phyloP scores from a whole-genome alignment of 2,888 invertebrate genomes.

The Uloborus plumipes region DNA sequence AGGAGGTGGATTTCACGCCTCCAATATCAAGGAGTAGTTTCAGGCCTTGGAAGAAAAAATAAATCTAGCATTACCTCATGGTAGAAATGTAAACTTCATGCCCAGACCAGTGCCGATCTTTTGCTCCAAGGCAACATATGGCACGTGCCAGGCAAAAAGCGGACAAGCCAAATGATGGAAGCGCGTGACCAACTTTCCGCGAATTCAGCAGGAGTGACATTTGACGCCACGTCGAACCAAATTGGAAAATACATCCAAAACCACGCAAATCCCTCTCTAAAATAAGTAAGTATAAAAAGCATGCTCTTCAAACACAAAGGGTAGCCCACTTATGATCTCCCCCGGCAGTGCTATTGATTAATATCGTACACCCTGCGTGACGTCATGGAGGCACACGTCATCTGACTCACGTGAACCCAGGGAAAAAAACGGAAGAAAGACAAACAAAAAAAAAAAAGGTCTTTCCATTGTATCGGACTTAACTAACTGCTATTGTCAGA shows the following conservation, averaged over 20 bases:
- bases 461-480: constrained; percentile 33
- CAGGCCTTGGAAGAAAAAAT: too few relatives aligned
- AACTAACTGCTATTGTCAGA: constrained; percentile 56
- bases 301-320: constrained; percentile 22
- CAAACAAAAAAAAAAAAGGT: too few relatives aligned
- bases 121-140: too few relatives aligned
- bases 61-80: too few relatives aligned
- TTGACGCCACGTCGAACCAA: constrained; percentile 8
- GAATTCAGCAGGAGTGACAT: neutral
- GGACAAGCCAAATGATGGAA: too few relatives aligned
- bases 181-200: too few relatives aligned
- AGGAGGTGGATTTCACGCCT: too few relatives aligned
- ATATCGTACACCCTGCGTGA: constrained; percentile 37
- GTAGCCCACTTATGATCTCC: constrained; percentile 17
- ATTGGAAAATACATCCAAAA: neutral
- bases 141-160: too few relatives aligned
- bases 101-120: too few relatives aligned
- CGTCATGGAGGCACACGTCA: constrained; percentile 54
- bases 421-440: constrained; percentile 9
- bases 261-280: neutral
- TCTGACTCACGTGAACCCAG: constrained; percentile 36
- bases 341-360: constrained; percentile 27
- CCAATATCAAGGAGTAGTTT: too few relatives aligned
- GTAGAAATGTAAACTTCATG: too few relatives aligned
- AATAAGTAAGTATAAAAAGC: neutral